phyloP scores from a whole-genome alignment of 2,797 vertebrate genomes.

The Chloroceryle inda region DNA sequence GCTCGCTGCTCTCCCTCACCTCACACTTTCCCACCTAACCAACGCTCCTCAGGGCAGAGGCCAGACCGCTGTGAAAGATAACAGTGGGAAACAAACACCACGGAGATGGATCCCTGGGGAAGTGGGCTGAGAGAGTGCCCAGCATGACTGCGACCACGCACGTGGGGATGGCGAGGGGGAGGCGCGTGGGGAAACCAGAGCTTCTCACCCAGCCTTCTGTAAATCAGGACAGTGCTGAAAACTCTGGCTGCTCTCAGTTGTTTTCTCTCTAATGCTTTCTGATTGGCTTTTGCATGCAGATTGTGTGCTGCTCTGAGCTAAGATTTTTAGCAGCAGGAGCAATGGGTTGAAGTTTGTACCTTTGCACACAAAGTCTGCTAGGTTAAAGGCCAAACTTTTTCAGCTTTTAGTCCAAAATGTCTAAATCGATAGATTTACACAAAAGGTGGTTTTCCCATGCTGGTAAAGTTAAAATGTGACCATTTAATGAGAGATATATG shows the following conservation, averaged over 20 bases:
- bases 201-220: background rate
- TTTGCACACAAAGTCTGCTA: background rate
- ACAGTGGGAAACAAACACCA: background rate
- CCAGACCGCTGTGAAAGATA: background rate
- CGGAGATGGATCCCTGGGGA: background rate
- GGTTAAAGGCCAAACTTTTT: background rate
- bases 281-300: background rate
- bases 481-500: background rate
- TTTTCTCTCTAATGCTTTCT: background rate
- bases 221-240: background rate
- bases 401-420: background rate
- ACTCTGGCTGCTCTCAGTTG: background rate
- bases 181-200: background rate
- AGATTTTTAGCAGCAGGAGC: background rate
- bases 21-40: background rate
- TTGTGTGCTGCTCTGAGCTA: background rate
- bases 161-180: rapidly evolving
- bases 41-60: background rate
- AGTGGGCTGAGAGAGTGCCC: background rate
- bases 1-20: background rate
- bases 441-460: background rate
- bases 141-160: background rate
- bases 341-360: background rate
- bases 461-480: background rate
- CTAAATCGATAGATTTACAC: background rate